Base-by-base conservation (phyloP, 2,888 invertebrate species). In the Hemaris fuciformis region DNA sequence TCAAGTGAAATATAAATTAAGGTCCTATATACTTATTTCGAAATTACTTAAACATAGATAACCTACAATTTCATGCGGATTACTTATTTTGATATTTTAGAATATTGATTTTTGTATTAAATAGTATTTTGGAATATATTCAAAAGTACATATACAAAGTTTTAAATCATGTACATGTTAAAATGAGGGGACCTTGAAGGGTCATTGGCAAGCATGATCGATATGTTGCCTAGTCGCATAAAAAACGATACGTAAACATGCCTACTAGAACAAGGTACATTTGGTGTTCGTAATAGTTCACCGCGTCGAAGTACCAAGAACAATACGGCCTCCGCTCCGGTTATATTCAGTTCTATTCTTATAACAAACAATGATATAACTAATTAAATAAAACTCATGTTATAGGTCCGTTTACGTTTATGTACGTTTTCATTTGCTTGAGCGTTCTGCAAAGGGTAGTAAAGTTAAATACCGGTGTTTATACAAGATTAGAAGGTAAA, bases 171-270 rank as follows among this genome's bases (percentile, higher is more conserved):
- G 59, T 66, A 72, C 65, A 68, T 70, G 66, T 60, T 64, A 62
- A 64, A 58, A 56, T 66, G 63, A 65, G 48, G 38, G 65, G 74
- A 69, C 88, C 88, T 87, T 87, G 87, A 84, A 66, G 71, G 85
- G 83, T 87, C 87, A 86, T 86, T 87, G 83, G 75, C 86, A 76
- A 78, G 71, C 62, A 73, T 75, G 76, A 88, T 88, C 88, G 87
- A 88, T 88, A 85, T 71, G 75, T 82, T 68, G 70, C 76, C 81
- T 83, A 85, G 77, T 69, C 79, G 67, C 66, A 76, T 67, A 74
- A 75, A 76, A 75, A 59, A 48, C 62, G 46, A 45, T 38, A 46
- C 25, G 53, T 53, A 57, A 61, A 45, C 34, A 61, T 38, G 31
- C 25, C 46, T 61, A 61, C 38, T 46, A 45, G 34, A 46, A 46